phyloP scores from a whole-genome alignment of 2,113 vertebrate species.

The Amphiprion percula region DNA sequence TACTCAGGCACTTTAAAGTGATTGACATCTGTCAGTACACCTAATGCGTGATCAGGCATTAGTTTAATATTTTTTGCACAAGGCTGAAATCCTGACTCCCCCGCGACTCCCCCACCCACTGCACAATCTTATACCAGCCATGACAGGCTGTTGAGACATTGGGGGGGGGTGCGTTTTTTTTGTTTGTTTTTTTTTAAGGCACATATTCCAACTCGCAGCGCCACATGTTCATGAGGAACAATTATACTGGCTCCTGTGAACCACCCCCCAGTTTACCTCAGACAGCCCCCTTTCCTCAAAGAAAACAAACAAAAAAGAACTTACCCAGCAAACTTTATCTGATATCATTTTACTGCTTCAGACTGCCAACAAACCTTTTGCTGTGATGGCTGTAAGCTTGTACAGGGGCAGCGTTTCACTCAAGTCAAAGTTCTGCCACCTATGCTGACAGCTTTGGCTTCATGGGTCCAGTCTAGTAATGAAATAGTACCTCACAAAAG shows the following conservation, averaged over 20 bases:
- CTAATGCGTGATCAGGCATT: slow-evolving; percentile 61
- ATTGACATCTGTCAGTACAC: slow-evolving; percentile 66
- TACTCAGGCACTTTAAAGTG: slow-evolving; percentile 84
- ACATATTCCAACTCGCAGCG: slow-evolving; percentile 47
- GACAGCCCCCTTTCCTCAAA: slow-evolving; percentile 9
- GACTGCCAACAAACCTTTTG: slow-evolving; percentile 17
- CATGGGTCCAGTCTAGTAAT: too few relatives aligned
- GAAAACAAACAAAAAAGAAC: slow-evolving; percentile 1
- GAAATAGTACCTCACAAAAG: too few relatives aligned
- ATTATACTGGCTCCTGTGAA: slow-evolving; percentile 6
- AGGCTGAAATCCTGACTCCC: slow-evolving; percentile 27
- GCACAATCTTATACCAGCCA: slow-evolving; percentile 2
- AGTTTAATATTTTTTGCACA: slow-evolving; percentile 77
- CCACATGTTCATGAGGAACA: slow-evolving; percentile 15
- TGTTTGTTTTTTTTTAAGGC: slow-evolving; percentile 24
- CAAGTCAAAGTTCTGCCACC: background rate
- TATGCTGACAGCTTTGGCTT: slow-evolving; percentile 1
- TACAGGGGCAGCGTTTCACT: slow-evolving; percentile 6
- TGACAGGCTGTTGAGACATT: background rate
- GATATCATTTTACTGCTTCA: slow-evolving; percentile 10
- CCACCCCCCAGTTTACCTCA: slow-evolving; percentile 17
- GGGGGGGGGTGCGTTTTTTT: background rate
- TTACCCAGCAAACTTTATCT: slow-evolving; percentile 39
- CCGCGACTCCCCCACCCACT: background rate
- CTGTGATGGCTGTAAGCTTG: background rate